phyloP scores from a whole-genome alignment of 1,140 invertebrate genomes.

The Ceratosolen solmsi region DNA sequence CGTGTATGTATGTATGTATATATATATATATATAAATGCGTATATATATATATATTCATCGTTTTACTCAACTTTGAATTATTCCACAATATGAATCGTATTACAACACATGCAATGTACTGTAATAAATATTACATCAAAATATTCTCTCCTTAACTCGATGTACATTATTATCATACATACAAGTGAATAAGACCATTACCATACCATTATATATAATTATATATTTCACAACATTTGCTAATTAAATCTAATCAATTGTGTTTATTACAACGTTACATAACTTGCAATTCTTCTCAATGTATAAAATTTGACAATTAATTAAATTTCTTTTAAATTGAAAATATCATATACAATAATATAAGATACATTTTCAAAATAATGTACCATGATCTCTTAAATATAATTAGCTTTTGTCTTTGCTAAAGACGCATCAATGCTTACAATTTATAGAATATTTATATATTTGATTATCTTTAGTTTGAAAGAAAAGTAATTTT shows the following conservation, averaged over 20 bases:
- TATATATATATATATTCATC: no score
- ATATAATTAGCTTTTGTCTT: background rate
- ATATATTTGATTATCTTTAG: background rate
- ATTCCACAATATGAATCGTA: constrained; percentile 41
- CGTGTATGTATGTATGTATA: no score
- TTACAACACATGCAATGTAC: constrained; percentile 35
- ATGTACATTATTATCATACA: constrained; percentile 23
- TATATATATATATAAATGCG: no score
- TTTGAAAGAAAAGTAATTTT: no score
- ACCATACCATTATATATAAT: constrained; percentile 36
- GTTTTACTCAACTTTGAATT: constrained; percentile 46
- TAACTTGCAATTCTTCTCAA: constrained; percentile 11
- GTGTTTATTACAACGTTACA: no score
- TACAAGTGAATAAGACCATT: constrained; percentile 28
- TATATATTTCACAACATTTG: constrained; percentile 40
- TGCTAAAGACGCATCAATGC: background rate
- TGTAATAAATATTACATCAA: constrained; percentile 41
- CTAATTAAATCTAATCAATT: constrained; percentile 35
- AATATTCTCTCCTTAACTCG: constrained; percentile 18
- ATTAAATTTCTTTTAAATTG: background rate
- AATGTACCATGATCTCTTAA: no score
- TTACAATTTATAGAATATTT: background rate
- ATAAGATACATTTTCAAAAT: no score
- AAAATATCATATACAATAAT: no score
- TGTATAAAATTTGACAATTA: background rate